A percentile compares a stretch with the other conserved stretches of the same genome.
Conservation (phyloP, 1,140 invertebrate species). For the Drosophila persimilis region DNA sequence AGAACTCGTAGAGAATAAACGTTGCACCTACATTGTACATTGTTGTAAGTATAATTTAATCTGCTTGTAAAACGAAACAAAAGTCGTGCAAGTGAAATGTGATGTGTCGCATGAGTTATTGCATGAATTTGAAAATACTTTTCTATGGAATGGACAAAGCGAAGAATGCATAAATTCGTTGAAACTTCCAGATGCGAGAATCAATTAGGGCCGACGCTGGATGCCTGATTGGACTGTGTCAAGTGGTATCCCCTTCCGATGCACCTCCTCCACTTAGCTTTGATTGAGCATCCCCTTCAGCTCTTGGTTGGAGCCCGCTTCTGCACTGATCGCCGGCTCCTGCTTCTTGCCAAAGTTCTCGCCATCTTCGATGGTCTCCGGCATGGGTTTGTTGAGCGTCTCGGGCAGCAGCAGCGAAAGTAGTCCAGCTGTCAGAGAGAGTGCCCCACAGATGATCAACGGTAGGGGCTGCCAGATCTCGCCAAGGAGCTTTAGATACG, state of each 20-base stretch:
- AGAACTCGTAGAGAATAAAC: no score
- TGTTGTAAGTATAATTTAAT: conserved; percentile 19
- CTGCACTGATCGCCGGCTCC: not conserved
- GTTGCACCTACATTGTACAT: no score
- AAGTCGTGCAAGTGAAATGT: conserved; percentile 27
- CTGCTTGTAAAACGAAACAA: conserved; percentile 43
- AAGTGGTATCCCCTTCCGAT: no score
- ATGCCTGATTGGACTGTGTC: no score
- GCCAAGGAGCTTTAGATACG: conserved; percentile 88
- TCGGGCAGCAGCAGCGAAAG: conserved; percentile 89
- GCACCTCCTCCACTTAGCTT: conserved; percentile 10
- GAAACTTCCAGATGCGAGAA: conserved; percentile 8
- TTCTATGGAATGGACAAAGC: conserved; percentile 26
- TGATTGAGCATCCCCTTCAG: conserved; percentile 52
- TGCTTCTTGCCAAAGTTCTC: conserved; percentile 86
- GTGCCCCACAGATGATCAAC: conserved; percentile 88
- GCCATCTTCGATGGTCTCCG: conserved; percentile 89
- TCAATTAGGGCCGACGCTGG: conserved; percentile 17
- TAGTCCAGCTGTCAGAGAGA: conserved; percentile 87
- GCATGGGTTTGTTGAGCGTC: conserved; percentile 89
- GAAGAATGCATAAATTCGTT: conserved; percentile 70
- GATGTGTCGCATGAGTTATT: conserved; percentile 33
- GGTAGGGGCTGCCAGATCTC: conserved; percentile 88
- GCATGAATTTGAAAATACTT: conserved; percentile 39
- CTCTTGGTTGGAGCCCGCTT: conserved; percentile 29